Evolutionary conservation across 2,888 invertebrate species (phyloP), one percentile per base, ranked within the genome.

Genomic region (Teinopalpus imperialis): DNA sequence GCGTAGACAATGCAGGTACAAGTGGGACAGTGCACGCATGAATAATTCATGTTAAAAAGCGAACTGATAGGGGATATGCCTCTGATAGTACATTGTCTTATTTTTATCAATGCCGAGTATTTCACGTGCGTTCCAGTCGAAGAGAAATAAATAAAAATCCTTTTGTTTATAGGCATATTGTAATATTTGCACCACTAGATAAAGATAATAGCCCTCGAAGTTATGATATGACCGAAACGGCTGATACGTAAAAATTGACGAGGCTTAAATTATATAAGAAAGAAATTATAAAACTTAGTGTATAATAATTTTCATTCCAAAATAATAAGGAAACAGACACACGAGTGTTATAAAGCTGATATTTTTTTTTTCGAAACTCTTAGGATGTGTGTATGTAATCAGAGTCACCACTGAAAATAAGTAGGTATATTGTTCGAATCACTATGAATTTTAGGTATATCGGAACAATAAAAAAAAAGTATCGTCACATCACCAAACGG

Each of bases 1-100:
- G 70, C 74, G 79, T 82, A 83, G 81, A 85, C 83, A 83, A 83
- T 83, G 70, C 73, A 71, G 73, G 72, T 79, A 81, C 79, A 81
- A 78, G 75, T 80, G 72, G 77, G 74, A 66, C 69, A 65, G 67
- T 65, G 46, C 65, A 60, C 61, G 57, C 61, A 81, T 87, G 81
- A 82, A 87, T 87, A 80, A 87, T 69, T 69, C 78, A 83, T 78
- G 63, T 9, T 70, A 70, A 74, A 78, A 76, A 77, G 58, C 58
- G 53, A 59, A 52, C 66, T 20, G 32, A 35, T 43, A 35, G 18
- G n/a, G 35, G 21, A 27, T 20, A 34, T 13, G 27, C 37, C 26
- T 7, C 18, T 18, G 26, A 39, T 39, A 39, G 20, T 20, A 12
- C 7, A 3, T 3, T 2, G 18, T 29, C 29, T 37, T 36, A 26